These are phyloP conservation scores for Drosophila peninsularis DNA, from an alignment of 2,888 invertebrate genomes.

Conservation along the genomic window DNA sequence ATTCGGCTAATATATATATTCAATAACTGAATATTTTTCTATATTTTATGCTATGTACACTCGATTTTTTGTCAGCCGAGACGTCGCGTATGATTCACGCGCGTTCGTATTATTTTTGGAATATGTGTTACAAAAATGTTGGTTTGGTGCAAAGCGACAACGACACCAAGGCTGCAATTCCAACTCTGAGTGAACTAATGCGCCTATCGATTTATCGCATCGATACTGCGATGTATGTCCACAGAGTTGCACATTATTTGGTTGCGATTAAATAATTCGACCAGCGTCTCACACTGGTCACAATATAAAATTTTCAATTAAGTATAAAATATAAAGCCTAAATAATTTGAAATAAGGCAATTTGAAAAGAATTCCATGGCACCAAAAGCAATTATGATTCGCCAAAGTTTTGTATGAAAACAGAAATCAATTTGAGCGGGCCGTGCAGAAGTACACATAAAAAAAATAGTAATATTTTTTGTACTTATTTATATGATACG, in stretches of 20 bases:
- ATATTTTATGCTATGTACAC: conserved; percentile 57
- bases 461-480: not conserved
- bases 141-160: conserved; percentile 37
- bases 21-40: conserved; percentile 24
- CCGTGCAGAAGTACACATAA: not conserved
- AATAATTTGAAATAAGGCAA: not conserved
- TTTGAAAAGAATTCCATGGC: not conserved
- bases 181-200: conserved; percentile 42
- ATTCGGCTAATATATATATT: conserved; percentile 42
- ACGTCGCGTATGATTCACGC: conserved; percentile 69
- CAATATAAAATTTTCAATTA: not conserved
- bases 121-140: conserved; percentile 46
- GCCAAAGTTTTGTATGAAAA: not conserved
- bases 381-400: not conserved
- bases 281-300: not conserved
- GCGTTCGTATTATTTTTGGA: conserved; percentile 75
- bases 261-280: not conserved
- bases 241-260: conserved; percentile 37
- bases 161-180: conserved; percentile 56
- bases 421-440: too few species aligned
- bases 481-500: not conserved
- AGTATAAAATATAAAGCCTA: not conserved
- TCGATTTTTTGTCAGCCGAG: conserved; percentile 47
- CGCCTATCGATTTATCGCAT: conserved; percentile 35
- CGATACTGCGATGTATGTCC: conserved; percentile 34